Conservation (phyloP, 2,888 invertebrate genomes). For the Epinotia nisella region DNA sequence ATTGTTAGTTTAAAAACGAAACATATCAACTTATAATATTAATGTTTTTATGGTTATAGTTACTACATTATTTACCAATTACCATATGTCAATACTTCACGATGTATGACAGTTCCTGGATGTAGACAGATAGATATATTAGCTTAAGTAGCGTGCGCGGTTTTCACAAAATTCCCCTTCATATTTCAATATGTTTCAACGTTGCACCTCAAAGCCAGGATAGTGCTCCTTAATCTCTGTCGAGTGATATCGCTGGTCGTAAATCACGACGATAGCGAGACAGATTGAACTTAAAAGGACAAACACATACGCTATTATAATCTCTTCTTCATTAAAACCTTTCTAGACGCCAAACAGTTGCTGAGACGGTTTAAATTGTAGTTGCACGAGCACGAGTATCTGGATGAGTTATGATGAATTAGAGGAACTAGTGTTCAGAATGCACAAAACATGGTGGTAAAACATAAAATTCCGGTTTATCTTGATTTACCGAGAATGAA, state of each 20-base stretch:
- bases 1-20: background rate
- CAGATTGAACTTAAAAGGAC: constrained; percentile 44
- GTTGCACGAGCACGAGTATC: background rate
- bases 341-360: constrained; percentile 18
- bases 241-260: constrained; percentile 51
- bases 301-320: constrained; percentile 33
- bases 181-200: constrained; percentile 28
- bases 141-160: constrained; percentile 16
- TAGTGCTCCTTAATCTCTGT: constrained; percentile 54
- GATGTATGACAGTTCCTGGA: constrained; percentile 14
- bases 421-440: background rate
- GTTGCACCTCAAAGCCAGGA: constrained; percentile 45
- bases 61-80: no score
- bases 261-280: constrained; percentile 55
- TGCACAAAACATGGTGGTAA: background rate
- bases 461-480: background rate
- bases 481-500: background rate
- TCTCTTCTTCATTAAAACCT: constrained; percentile 29
- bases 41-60: no score
- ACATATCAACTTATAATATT: no score
- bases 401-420: background rate
- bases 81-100: constrained; percentile 18
- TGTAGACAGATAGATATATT: constrained; percentile 9
- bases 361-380: constrained; percentile 17
- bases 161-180: constrained; percentile 31